A percentile compares a stretch with the other conserved stretches of the same genome.
phyloP scores from a whole-genome alignment of 2,797 vertebrate species.

The Squalus acanthias region DNA sequence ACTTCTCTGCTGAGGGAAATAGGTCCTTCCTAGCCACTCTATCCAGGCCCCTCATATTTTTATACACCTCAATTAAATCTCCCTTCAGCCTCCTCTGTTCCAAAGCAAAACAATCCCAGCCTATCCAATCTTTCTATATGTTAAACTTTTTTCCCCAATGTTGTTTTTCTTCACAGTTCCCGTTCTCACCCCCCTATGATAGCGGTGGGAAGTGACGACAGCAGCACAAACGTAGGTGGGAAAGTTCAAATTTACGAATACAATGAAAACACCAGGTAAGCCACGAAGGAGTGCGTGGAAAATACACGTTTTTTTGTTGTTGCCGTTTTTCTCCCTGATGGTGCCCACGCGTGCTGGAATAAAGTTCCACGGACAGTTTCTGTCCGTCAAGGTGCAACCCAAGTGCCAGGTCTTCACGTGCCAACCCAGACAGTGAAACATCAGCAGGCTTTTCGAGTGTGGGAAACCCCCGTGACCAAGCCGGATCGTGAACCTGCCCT shows the following conservation, averaged over 20 bases:
- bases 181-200: slow-evolving; percentile 91
- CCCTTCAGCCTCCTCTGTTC: too few relatives aligned
- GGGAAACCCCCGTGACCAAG: neutral
- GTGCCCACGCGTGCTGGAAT: neutral
- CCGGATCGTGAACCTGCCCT: neutral
- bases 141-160: neutral
- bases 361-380: neutral
- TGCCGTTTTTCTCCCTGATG: neutral
- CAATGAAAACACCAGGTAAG: slow-evolving; percentile 90
- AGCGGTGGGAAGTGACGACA: slow-evolving; percentile 95
- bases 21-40: too few relatives aligned
- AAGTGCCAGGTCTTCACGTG: neutral
- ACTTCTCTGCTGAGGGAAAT: too few relatives aligned
- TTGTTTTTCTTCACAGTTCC: slow-evolving; percentile 60
- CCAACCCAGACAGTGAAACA: neutral
- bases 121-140: neutral
- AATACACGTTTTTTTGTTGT: neutral
- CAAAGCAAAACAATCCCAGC: too few relatives aligned
- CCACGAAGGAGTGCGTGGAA: neutral
- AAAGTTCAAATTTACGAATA: slow-evolving; percentile 98
- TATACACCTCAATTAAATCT: too few relatives aligned
- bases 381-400: neutral
- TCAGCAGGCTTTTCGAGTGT: neutral
- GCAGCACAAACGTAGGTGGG: slow-evolving; percentile 78
- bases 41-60: too few relatives aligned